Conservation (phyloP, 2,797 vertebrate species). For the Orientallactaga sibirica region DNA sequence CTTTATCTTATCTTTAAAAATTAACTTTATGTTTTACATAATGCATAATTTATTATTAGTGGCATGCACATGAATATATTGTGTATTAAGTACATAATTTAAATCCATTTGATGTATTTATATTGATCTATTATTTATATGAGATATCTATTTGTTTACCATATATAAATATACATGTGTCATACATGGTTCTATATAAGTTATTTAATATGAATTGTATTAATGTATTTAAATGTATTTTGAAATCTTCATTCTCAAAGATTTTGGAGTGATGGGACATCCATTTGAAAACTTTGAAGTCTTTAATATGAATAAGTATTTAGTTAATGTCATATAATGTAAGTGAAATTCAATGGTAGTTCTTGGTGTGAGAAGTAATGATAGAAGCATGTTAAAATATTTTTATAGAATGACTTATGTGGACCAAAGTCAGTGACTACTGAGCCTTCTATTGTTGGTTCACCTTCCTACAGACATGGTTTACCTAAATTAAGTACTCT, state of each 20-base stretch:
- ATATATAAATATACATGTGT: background rate
- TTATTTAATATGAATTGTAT: conserved; percentile 15
- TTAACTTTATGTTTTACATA: conserved; percentile 31
- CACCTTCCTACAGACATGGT: background rate
- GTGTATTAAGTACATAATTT: conserved; percentile 44
- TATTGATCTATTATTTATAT: conserved; percentile 45
- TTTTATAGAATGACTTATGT: background rate
- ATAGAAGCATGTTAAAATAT: background rate
- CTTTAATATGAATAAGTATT: background rate
- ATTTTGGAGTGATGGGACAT: background rate
- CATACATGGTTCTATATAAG: background rate
- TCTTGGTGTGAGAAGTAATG: background rate
- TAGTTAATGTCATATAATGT: conserved; percentile 11
- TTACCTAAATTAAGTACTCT: conserved; percentile 10
- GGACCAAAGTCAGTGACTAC: background rate
- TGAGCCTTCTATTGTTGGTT: conserved; percentile 8
- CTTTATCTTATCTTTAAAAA: conserved; percentile 45
- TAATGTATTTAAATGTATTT: conserved; percentile 50
- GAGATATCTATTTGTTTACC: conserved; percentile 15
- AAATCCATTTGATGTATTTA: conserved; percentile 43
- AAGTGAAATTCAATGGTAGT: background rate
- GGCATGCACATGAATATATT: conserved; percentile 42
- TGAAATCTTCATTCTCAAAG: conserved; percentile 49
- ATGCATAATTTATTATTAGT: conserved; percentile 54
- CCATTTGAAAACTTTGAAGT: conserved; percentile 48